Conservation (phyloP, 2,888 invertebrate species). For the Cephus rjabovi region DNA sequence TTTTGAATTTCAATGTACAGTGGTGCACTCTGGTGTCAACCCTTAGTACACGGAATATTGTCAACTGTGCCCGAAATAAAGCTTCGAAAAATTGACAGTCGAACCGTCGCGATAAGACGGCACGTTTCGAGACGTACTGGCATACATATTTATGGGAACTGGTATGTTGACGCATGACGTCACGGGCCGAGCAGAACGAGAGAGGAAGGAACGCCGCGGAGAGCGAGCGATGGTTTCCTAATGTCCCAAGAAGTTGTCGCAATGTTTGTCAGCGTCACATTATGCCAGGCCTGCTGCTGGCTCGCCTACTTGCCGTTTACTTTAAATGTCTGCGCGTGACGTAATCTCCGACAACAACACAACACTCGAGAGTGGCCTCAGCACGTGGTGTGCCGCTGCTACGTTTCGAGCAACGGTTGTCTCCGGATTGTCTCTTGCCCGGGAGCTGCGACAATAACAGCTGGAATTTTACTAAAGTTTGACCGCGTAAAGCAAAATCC, state of each 20-base stretch:
- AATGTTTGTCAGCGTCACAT: conserved; percentile 36
- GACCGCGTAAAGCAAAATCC: no score
- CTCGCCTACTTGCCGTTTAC: conserved; percentile 28
- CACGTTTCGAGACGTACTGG: no score
- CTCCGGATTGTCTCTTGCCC: background rate
- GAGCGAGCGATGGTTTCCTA: conserved; percentile 19
- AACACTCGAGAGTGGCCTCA: conserved; percentile 18
- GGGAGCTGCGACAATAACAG: conserved; percentile 10
- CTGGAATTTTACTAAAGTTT: background rate
- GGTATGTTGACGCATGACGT: conserved; percentile 6
- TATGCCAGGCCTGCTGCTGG: conserved; percentile 11
- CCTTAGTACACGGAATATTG: no score
- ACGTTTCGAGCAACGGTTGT: conserved; percentile 23
- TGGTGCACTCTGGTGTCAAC: no score
- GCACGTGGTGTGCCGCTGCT: conserved; percentile 18
- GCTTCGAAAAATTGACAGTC: no score
- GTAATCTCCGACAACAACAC: conserved; percentile 17
- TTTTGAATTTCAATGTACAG: no score
- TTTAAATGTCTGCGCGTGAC: conserved; percentile 30
- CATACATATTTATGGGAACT: background rate
- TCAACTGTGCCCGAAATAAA: no score
- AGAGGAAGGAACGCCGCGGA: conserved; percentile 7
- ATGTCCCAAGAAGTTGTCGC: conserved; percentile 27
- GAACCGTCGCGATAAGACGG: no score
- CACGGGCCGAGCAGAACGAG: conserved; percentile 17